Evolutionary conservation across 2,113 vertebrate species (phyloP), one percentile per base, ranked within the genome.

Genomic region (Cheilinus undulatus): DNA sequence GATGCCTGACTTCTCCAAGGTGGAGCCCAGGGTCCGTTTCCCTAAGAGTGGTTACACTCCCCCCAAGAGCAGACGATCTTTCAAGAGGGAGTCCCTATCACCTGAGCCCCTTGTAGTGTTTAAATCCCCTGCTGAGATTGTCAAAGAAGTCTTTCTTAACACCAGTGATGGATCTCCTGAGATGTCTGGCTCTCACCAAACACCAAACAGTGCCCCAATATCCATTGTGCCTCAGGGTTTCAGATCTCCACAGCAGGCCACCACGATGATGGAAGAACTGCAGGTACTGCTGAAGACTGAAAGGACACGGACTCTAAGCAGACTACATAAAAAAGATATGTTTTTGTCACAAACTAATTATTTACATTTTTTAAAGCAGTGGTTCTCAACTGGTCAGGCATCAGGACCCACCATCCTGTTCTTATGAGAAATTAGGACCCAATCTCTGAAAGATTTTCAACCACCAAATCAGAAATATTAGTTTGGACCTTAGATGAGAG

Each of bases 1-100:
- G 0, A 91, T 93, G 8, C 97, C 96, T 0, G 96, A 99, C 87
- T 95, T 98, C 68, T 97, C 97, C 56, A 96, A 96, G 85, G 96
- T 99, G 77, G 92, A 94, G 63, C 93, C 97, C 0, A 84, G 89
- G 32, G 94, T 99, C 19, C 91, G 54, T 50, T 94, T 98, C 59
- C 95, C 96, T 19, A 96, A 90, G 76, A 77, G 82, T 20, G 91
- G 76, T 42, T 98, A 98, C 86, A 94, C 60, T 0, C 96, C 96
- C 0, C 97, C 97, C 0, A 95, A 90, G 77, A 91, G 96, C 73
- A 87, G 77, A 13, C 59, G 8, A 3, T 62, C 73, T 0, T 63
- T 62, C 1, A 48, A 27, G 9, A 76, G 32, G 15, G 64, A 66
- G 20, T 40, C 75, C 3, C 52, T 26, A 4, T 46, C 86, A 0